Evolutionary conservation across 2,888 invertebrate species (phyloP).

Genomic region (Calliphora vomitoria): DNA sequence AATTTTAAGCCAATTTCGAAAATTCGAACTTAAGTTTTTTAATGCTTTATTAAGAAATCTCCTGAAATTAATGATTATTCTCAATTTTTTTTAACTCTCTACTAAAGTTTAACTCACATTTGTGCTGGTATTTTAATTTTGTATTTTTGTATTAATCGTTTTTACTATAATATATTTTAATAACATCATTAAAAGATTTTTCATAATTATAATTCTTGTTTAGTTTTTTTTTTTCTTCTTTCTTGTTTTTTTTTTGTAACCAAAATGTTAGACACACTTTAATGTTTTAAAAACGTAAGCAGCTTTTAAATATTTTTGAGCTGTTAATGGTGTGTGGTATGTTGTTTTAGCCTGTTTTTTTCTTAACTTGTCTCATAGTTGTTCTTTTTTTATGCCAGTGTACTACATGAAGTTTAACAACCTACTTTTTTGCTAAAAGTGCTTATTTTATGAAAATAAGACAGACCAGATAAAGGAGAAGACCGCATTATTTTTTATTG

Average conservation of each 20-base stretch:
- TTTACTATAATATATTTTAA: background rate
- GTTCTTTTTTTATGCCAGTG: slow-evolving; percentile 9
- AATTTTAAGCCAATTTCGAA: too few species aligned
- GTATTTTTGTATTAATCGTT: background rate
- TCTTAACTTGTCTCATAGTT: slow-evolving; percentile 12
- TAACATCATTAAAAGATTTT: slow-evolving; percentile 12
- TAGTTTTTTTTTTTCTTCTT: background rate
- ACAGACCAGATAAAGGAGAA: background rate
- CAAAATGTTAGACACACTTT: slow-evolving; percentile 12
- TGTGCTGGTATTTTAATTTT: background rate
- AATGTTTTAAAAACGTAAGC: background rate
- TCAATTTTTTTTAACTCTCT: too few species aligned
- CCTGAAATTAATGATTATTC: too few species aligned
- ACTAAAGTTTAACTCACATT: too few species aligned
- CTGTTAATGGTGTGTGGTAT: background rate
- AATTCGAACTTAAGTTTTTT: background rate
- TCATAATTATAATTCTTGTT: background rate
- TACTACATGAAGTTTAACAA: slow-evolving; percentile 30
- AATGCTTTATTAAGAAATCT: too few species aligned
- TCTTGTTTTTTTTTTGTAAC: background rate
- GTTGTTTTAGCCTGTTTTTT: background rate
- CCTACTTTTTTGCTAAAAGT: slow-evolving; percentile 6
- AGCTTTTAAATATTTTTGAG: background rate
- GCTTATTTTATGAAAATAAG: background rate
- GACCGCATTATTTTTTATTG: too few species aligned